phyloP scores from a whole-genome alignment of 2,113 vertebrate species.

The Rhegmatorhina hoffmannsi region DNA sequence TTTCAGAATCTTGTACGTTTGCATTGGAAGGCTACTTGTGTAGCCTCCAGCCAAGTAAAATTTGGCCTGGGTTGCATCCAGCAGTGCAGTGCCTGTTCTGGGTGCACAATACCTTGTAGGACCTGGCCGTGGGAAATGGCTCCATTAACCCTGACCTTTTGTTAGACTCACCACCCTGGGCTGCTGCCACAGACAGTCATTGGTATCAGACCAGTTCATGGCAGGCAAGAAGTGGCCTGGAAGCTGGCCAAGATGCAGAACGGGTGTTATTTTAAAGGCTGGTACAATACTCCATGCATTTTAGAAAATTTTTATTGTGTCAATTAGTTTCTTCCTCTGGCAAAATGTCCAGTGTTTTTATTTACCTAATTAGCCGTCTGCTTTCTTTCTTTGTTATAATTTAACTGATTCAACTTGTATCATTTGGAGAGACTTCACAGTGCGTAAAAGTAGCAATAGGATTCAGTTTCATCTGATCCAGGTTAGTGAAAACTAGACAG shows the following conservation, averaged over 20 bases:
- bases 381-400: background rate
- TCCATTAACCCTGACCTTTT: background rate
- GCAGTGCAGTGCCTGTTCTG: background rate
- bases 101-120: background rate
- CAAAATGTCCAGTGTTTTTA: background rate
- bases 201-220: background rate
- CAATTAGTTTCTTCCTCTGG: background rate
- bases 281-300: background rate
- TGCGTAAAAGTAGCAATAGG: background rate
- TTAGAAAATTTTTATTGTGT: background rate
- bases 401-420: background rate
- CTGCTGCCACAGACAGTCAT: background rate
- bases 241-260: background rate
- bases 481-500: background rate
- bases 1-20: background rate
- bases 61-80: background rate
- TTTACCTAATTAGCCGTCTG: background rate
- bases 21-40: background rate
- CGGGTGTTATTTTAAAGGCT: background rate
- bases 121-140: background rate
- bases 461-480: background rate
- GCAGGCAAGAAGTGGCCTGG: background rate
- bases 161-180: background rate
- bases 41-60: background rate
- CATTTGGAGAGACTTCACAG: background rate